Percentiles rank a stretch among this genome's conserved stretches.
phyloP scores from a whole-genome alignment of 2,113 vertebrate genomes.

The Gymnobelideus leadbeateri region DNA sequence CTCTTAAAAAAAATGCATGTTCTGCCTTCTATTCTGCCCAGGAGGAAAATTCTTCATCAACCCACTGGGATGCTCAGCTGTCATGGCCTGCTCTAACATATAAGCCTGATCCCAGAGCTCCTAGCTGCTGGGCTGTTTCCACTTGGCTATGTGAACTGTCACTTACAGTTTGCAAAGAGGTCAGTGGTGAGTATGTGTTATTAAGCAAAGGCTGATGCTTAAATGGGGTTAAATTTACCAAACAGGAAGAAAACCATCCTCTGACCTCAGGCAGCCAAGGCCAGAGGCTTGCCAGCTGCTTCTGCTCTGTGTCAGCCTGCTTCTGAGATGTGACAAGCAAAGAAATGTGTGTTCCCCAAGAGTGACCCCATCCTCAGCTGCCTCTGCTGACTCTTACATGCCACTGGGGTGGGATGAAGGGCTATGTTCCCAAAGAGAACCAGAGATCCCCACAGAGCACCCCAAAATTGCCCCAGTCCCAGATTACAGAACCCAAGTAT shows the following conservation, averaged over 20 bases:
- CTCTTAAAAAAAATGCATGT: neutral
- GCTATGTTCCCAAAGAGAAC: neutral
- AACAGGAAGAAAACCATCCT: neutral
- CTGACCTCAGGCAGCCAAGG: neutral
- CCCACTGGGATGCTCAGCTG: neutral
- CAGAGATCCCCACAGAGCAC: neutral
- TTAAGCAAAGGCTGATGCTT: neutral
- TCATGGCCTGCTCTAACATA: neutral
- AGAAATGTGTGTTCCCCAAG: neutral
- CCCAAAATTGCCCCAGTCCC: neutral
- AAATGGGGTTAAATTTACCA: neutral
- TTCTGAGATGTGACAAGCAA: neutral
- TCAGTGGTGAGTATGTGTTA: neutral
- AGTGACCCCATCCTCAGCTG: neutral
- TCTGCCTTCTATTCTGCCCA: neutral
- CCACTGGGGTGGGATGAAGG: neutral
- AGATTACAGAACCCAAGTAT: neutral
- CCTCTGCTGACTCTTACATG: neutral
- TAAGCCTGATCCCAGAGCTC: neutral
- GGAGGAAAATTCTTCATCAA: neutral
- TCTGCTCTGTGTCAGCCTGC: neutral
- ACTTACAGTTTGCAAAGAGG: neutral
- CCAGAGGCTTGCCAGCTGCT: neutral
- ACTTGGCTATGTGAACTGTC: neutral
- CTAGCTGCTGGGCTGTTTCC: neutral